phyloP scores from a whole-genome alignment of 2,888 invertebrate genomes.

The Megamerina dolium region DNA sequence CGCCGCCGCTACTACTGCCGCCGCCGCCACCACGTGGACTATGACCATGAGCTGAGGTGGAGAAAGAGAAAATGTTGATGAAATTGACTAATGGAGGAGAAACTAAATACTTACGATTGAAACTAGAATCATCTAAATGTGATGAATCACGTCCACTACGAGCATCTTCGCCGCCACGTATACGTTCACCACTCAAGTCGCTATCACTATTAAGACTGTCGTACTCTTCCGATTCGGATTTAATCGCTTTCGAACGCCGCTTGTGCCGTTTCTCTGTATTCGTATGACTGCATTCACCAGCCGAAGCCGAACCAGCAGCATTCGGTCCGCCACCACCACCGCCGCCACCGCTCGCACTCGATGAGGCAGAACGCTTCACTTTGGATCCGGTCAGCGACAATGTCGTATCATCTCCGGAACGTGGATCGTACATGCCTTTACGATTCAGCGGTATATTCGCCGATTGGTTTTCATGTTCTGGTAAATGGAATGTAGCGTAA shows the following conservation, averaged over 20 bases:
- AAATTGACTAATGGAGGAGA: neutral
- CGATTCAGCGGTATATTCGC: conserved; percentile 49
- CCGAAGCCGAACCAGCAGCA: conserved; percentile 11
- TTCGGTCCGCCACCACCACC: conserved; percentile 12
- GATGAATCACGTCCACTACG: conserved; percentile 50
- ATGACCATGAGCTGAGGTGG: conserved; percentile 37
- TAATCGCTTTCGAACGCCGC: conserved; percentile 52
- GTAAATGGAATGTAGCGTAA: conserved; percentile 57
- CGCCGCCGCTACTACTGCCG: conserved; percentile 38
- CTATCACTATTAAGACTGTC: conserved; percentile 55
- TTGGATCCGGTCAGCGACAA: conserved; percentile 32
- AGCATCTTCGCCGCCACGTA: conserved; percentile 51
- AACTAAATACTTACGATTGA: conserved; percentile 28
- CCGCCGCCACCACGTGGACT: conserved; percentile 40
- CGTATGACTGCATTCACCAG: conserved; percentile 28
- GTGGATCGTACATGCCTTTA: conserved; percentile 35
- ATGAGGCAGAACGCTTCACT: conserved; percentile 31
- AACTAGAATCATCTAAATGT: conserved; percentile 51
- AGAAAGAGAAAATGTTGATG: neutral
- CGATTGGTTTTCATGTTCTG: conserved; percentile 54
- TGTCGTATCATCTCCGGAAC: conserved; percentile 34
- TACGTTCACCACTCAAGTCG: conserved; percentile 49
- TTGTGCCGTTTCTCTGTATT: conserved; percentile 47
- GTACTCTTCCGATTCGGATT: conserved; percentile 56
- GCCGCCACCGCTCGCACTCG: conserved; percentile 23